Evolutionary conservation across 2,888 invertebrate genomes (phyloP), one percentile per base, ranked within the genome.

Genomic region (Sturmia bella): DNA sequence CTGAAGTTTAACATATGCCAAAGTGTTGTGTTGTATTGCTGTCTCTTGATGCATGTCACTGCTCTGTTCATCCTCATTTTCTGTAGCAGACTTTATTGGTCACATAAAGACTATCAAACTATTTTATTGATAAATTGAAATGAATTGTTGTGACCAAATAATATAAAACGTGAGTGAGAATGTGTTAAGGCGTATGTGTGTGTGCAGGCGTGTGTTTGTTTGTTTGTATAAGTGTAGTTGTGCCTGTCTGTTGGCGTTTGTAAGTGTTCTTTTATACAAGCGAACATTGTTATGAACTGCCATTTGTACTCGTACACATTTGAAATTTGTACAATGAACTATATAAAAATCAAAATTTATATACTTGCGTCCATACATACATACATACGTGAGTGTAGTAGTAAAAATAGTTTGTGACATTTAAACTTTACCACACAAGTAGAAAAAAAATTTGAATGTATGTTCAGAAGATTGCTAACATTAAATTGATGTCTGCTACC

Each of bases 61-160:
- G 15, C 13, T 57, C 27, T 50, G 3, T 57, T 72, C 43, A 45
- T 50, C 59, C 50, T 54, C 24, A 45, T 37, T 61, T 61, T 61
- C 21, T 45, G 45, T 54, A 52, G 45, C 56, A 48, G 52, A 32
- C 41, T 73, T 80, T 66, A 50, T 72, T 78, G 64, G 74, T 70
- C 74, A 82, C 74, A 77, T 69, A 69, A 77, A 70, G 74, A 50
- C 74, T 70, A 78, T 57, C 77, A 82, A 77, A 82, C 45, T 69
- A 69, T 82, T 78, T 78, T 82, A 82, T 78, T 78, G 82, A 78
- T 82, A 75, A 75, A 82, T 78, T 82, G 78, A 78, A 63, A 82
- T 70, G 73, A 74, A 82, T 78, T 82, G 74, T 74, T 78, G 59
- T 78, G 82, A 76, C 54, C 74, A 32, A 43, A 64, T 41, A 48